Evolutionary conservation across 2,888 invertebrate species (phyloP).

Genomic region (Ochropacha duplaris): DNA sequence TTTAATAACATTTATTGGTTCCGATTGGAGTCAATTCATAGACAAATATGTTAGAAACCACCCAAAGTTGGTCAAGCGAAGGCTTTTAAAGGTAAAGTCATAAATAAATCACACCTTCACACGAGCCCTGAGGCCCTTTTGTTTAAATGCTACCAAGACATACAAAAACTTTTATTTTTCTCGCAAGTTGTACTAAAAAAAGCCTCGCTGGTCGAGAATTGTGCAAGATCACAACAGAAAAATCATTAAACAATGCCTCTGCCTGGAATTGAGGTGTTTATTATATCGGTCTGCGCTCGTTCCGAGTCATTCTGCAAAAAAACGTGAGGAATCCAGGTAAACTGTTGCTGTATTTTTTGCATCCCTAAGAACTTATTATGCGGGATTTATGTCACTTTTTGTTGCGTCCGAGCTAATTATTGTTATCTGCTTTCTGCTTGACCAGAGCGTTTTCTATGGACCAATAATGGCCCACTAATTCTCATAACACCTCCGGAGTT

Average conservation of each 20-base stretch:
- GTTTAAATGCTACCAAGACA: conserved; percentile 80
- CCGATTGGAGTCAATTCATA: conserved; percentile 41
- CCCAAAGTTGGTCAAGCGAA: conserved; percentile 71
- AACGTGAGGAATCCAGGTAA: conserved; percentile 71
- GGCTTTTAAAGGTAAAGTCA: conserved; percentile 68
- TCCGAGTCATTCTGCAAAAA: conserved; percentile 69
- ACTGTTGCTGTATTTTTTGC: conserved; percentile 68
- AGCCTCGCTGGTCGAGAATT: conserved; percentile 65
- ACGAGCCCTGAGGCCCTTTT: conserved; percentile 69
- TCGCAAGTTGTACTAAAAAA: conserved; percentile 66
- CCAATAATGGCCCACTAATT: conserved; percentile 81
- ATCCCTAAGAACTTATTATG: conserved; percentile 74
- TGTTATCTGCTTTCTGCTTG: conserved; percentile 80
- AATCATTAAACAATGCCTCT: conserved; percentile 81
- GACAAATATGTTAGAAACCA: conserved; percentile 55
- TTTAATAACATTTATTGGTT: conserved; percentile 50
- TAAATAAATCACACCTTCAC: conserved; percentile 83
- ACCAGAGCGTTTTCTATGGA: conserved; percentile 72
- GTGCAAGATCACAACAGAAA: conserved; percentile 81
- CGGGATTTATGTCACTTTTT: conserved; percentile 83
- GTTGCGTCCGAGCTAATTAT: conserved; percentile 78
- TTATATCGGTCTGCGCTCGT: conserved; percentile 71
- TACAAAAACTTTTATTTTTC: conserved; percentile 76
- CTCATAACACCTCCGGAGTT: conserved; percentile 77
- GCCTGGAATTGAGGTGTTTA: conserved; percentile 82